Evolutionary conservation across 37 sponge, comb jelly and placozoan species (phyloP).

Genomic region (Halisarca cf. caerulea): DNA sequence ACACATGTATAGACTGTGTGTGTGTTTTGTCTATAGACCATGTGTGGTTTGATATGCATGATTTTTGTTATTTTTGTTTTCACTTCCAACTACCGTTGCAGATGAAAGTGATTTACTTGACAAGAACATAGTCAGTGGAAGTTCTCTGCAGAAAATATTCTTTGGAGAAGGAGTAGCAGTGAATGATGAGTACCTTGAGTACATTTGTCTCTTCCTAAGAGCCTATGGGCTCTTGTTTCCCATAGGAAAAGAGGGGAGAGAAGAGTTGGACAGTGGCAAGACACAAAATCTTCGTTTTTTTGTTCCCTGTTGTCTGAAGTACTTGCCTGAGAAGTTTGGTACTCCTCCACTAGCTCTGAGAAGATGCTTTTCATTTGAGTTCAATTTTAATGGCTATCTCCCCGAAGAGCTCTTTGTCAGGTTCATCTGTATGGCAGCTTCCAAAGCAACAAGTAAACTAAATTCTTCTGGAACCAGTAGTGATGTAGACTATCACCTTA

Average conservation of each 20-base stretch:
- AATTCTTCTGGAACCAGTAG: background rate
- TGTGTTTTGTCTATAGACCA: background rate
- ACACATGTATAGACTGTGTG: no score
- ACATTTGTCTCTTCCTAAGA: conserved; percentile 42
- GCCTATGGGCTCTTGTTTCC: conserved; percentile 54
- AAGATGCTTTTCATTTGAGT: conserved; percentile 20
- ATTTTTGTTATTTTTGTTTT: no score
- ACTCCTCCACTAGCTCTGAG: background rate
- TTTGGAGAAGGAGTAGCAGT: background rate
- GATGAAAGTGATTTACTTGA: conserved; percentile 62
- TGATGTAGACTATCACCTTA: background rate
- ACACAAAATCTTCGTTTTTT: conserved; percentile 8
- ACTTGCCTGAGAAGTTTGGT: background rate
- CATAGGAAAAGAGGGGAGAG: background rate
- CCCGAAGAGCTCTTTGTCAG: conserved; percentile 55
- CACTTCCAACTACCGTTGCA: no score
- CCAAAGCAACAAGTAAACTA: background rate
- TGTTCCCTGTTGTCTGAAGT: conserved; percentile 36
- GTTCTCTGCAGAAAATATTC: conserved; percentile 10
- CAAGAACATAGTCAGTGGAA: conserved; percentile 64
- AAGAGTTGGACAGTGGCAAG: background rate
- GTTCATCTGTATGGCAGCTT: conserved; percentile 25
- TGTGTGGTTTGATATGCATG: background rate
- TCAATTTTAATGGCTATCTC: conserved; percentile 56
- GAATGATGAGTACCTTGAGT: background rate